Conservation (phyloP, 2,888 invertebrate species). For the Cheilosia scutellata region DNA sequence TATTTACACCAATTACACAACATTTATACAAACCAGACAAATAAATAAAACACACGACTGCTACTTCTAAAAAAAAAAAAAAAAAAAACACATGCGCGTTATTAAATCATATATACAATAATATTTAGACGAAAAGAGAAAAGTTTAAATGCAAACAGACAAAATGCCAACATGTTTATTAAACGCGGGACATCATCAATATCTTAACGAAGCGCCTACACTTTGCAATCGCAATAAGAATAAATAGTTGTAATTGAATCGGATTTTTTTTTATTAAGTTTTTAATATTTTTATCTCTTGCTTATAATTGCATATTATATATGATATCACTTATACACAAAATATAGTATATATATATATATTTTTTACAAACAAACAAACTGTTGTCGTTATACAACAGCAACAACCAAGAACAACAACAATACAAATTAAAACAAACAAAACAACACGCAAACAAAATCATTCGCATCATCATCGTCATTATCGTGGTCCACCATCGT, state of each 20-base stretch:
- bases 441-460: conserved; percentile 33
- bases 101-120: conserved; percentile 63
- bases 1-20: conserved; percentile 70
- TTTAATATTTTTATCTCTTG: conserved; percentile 36
- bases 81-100: conserved; percentile 57
- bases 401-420: conserved; percentile 20
- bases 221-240: conserved; percentile 63
- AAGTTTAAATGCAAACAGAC: not conserved
- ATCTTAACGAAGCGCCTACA: conserved; percentile 69
- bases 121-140: conserved; percentile 43
- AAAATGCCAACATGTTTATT: conserved; percentile 63
- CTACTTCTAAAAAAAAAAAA: not conserved
- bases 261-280: conserved; percentile 47
- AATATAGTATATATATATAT: conserved; percentile 37
- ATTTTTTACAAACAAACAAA: conserved; percentile 45
- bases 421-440: conserved; percentile 39
- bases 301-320: conserved; percentile 16
- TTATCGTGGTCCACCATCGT: conserved; percentile 48
- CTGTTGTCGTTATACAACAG: conserved; percentile 52
- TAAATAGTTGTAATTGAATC: conserved; percentile 50
- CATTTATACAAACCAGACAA: conserved; percentile 52
- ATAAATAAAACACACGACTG: conserved; percentile 22
- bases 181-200: conserved; percentile 67
- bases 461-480: conserved; percentile 55
- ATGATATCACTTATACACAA: conserved; percentile 22